Base-by-base conservation (phyloP, 2,797 vertebrate species). In the Paramormyrops hopkinsi region DNA sequence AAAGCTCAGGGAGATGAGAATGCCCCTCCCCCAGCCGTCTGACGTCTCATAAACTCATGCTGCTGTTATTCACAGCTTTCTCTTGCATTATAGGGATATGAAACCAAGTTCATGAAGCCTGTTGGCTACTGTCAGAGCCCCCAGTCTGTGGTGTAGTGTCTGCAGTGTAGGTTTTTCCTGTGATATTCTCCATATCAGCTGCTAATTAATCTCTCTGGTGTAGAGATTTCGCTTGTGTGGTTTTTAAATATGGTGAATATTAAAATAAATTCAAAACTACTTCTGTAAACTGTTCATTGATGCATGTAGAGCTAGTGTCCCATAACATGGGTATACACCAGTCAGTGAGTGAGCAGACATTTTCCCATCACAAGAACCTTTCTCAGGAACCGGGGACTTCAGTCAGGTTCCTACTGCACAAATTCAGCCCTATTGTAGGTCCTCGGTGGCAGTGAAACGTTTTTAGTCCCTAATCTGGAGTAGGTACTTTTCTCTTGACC, bases 271-370 rank as follows among this genome's bases (percentile, higher is more conserved):
- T 29, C 29, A 29, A 29, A 44, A 6, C 37, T 44, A 91, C 93
- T 94, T 93, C 91, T 93, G 94, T 93, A 92, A 86, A 89, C 33
- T 41, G 11, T 2, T 91, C 88, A 90, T 89, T 90, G 91, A 90
- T 90, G 90, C 90, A n/a, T 62, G 12, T 12, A 22, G 33, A 19
- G 3, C 37, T n/a, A 25, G 19, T 6, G 44, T 8, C n/a, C 41
- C 29, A 37, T 44, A 84, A 12, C 14, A 22, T 8, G 41, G 56
- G 44, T 25, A 4, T 29, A 91, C 90, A 90, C 83, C 29, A 88
- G 17, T 54, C 69, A 83, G 5, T 33, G 1, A 7, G 4, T 89
- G 65, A 37, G 17, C 65, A 14, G 3, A 14, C 11, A 14, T 4
- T 17, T 73, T 73, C 29, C 65, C 29, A 17, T 29, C 29, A 37